Conservation (phyloP, 1,140 invertebrate genomes). For the Nebria ingens region DNA sequence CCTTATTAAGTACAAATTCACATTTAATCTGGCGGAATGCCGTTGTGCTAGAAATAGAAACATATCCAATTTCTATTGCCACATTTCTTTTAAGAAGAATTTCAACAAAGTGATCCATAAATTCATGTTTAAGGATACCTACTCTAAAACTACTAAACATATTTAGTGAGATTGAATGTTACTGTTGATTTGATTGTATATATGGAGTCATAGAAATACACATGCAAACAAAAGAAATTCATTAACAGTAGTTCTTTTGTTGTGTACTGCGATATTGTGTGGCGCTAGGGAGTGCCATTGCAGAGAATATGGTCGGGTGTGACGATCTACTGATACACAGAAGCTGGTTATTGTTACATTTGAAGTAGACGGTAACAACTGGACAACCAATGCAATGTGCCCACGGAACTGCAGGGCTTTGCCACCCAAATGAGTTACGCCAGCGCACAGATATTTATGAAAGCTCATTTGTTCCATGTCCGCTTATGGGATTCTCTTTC, state of each 20-base stretch:
- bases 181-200: no score
- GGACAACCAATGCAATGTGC: background rate
- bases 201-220: no score
- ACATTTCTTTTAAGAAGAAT: no score
- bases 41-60: no score
- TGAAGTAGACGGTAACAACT: background rate
- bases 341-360: background rate
- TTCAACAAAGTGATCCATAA: no score
- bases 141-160: no score
- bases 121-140: no score
- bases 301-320: background rate
- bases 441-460: background rate
- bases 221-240: background rate
- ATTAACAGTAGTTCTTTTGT: background rate
- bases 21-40: no score
- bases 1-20: no score
- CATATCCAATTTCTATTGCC: no score
- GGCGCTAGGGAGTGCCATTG: background rate
- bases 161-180: no score
- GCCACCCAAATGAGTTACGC: background rate
- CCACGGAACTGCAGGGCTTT: background rate
- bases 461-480: constrained; percentile 5
- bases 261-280: background rate
- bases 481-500: constrained; percentile 4
- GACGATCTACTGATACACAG: background rate